Evolutionary conservation across 2,888 invertebrate species (phyloP).

Genomic region (Dorcus hopei): DNA sequence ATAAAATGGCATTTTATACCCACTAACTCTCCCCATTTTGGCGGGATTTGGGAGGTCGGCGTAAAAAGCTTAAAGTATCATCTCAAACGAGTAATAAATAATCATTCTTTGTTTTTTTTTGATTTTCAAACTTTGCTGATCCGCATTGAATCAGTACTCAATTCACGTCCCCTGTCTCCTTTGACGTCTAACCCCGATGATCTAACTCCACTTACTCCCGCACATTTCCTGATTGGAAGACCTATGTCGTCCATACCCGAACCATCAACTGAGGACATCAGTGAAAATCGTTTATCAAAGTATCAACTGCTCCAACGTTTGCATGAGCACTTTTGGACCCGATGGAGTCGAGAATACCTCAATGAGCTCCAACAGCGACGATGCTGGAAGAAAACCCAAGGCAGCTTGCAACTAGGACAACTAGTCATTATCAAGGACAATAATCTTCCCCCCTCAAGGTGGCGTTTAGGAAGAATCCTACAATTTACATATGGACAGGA

Average conservation of each 20-base stretch:
- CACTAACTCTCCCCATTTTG: slow-evolving; percentile 26
- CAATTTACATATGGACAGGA: no score
- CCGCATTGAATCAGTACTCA: slow-evolving; percentile 32
- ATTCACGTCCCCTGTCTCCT: slow-evolving; percentile 31
- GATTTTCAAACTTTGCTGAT: slow-evolving; percentile 29
- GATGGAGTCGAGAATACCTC: no score
- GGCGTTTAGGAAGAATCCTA: no score
- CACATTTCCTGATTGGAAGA: slow-evolving; percentile 27
- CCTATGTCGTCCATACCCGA: not conserved
- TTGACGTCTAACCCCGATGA: slow-evolving; percentile 26
- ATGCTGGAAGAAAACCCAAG: no score
- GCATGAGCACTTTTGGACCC: no score
- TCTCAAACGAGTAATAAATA: slow-evolving; percentile 23
- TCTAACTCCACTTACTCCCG: slow-evolving; percentile 14
- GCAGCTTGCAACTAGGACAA: no score
- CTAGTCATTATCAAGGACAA: no score
- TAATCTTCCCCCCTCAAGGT: no score
- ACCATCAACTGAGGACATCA: no score
- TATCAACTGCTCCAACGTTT: no score
- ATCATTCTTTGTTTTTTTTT: slow-evolving; percentile 26
- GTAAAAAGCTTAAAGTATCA: slow-evolving; percentile 32
- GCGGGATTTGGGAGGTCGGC: slow-evolving; percentile 34
- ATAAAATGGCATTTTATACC: slow-evolving; percentile 13
- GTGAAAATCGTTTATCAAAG: no score
- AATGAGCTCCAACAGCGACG: no score